These are phyloP conservation scores for Astatotilapia flaviijosephi DNA, from an alignment of 2,113 vertebrate species.

Conservation along the genomic window DNA sequence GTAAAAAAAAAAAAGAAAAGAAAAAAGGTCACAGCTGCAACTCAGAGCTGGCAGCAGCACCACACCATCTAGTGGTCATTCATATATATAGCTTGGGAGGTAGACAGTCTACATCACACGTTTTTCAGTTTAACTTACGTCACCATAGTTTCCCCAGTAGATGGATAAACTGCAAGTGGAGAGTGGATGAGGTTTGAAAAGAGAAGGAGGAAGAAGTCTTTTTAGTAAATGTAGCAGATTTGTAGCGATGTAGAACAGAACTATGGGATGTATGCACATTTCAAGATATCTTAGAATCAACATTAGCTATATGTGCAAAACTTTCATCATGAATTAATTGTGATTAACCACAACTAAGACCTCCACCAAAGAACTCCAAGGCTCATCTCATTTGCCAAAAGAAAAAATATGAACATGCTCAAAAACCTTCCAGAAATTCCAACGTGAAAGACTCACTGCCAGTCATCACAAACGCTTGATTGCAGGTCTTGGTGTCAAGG, in stretches of 20 bases:
- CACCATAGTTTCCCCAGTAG: neutral
- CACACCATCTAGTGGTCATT: neutral
- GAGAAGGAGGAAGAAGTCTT: neutral
- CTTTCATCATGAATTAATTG: neutral
- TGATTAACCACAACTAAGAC: neutral
- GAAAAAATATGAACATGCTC: neutral
- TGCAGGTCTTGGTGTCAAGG: neutral
- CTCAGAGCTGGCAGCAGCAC: neutral
- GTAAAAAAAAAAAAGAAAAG: accelerated
- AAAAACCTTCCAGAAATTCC: neutral
- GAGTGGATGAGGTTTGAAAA: neutral
- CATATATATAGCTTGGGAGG: neutral
- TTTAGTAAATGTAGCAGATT: neutral
- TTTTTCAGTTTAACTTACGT: neutral
- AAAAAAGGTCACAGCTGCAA: neutral
- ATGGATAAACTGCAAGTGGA: neutral
- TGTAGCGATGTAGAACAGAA: neutral
- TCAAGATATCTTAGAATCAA: neutral
- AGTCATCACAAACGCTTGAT: neutral
- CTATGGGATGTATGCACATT: neutral
- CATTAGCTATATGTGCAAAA: neutral
- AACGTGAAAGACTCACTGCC: neutral
- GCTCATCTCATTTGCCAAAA: neutral
- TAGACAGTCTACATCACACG: neutral
- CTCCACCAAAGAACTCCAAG: neutral